phyloP scores from a whole-genome alignment of 2,888 invertebrate genomes.

The Hydropsyche betteni region DNA sequence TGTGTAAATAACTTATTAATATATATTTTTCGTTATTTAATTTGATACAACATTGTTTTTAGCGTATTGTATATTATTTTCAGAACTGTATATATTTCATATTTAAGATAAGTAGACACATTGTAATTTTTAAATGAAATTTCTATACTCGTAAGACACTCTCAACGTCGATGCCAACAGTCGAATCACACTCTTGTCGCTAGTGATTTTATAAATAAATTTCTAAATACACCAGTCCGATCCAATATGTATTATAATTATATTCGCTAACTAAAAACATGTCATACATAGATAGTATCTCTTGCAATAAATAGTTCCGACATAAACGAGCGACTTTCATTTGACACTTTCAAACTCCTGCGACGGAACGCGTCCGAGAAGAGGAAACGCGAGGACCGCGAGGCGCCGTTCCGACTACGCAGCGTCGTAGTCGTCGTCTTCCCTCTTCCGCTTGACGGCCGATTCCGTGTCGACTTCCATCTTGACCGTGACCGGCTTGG shows the following conservation, averaged over 20 bases:
- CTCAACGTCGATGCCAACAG: constrained; percentile 20
- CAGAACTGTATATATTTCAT: constrained; percentile 33
- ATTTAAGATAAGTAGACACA: constrained; percentile 33
- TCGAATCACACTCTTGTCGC: constrained; percentile 9
- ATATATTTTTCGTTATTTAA: constrained; percentile 38
- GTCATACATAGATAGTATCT: constrained; percentile 30
- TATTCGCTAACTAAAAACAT: constrained; percentile 24
- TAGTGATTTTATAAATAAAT: constrained; percentile 29
- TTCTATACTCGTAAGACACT: constrained; percentile 24
- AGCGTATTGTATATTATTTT: constrained; percentile 35
- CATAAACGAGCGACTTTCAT: neutral
- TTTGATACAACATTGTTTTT: constrained; percentile 19
- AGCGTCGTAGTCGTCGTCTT: constrained; percentile 71
- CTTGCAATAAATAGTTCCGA: constrained; percentile 32
- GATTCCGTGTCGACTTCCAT: constrained; percentile 69
- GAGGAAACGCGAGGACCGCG: neutral
- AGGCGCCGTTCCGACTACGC: constrained; percentile 14
- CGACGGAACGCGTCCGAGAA: too few species aligned
- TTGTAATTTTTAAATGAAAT: constrained; percentile 37
- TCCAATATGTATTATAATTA: constrained; percentile 45
- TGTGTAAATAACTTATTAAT: constrained; percentile 47
- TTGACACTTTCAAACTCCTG: neutral
- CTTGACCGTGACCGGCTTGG: constrained; percentile 65
- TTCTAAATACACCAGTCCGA: constrained; percentile 48
- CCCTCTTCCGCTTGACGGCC: constrained; percentile 70